A percentile compares a stretch with the other conserved stretches of the same genome.
These are phyloP conservation scores for Hermodice carunculata DNA, from an alignment of 2,888 invertebrate genomes.

Conservation along the genomic window DNA sequence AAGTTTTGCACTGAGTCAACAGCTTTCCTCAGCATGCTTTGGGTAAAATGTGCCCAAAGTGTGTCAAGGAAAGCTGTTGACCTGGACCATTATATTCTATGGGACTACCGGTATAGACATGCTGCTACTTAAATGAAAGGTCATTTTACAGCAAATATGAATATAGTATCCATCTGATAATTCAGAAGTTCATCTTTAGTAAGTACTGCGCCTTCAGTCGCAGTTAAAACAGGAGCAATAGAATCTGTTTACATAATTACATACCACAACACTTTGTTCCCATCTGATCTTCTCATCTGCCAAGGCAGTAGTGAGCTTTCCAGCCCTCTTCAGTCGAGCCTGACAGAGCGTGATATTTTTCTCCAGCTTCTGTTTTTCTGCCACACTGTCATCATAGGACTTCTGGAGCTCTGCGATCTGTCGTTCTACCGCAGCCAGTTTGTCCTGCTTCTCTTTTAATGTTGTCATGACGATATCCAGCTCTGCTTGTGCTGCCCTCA, in stretches of 20 bases:
- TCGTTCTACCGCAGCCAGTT: constrained; percentile 85
- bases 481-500: constrained; percentile 79
- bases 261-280: constrained; percentile 80
- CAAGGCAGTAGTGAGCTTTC: constrained; percentile 86
- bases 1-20: too few relatives aligned
- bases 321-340: constrained; percentile 84
- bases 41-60: too few relatives aligned
- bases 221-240: background rate
- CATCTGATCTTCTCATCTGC: constrained; percentile 89
- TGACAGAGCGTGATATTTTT: constrained; percentile 83
- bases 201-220: too few relatives aligned
- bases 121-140: too few relatives aligned
- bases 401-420: constrained; percentile 73
- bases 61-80: too few relatives aligned
- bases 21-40: too few relatives aligned
- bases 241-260: constrained; percentile 8
- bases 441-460: constrained; percentile 83
- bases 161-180: too few relatives aligned
- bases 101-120: too few relatives aligned
- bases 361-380: constrained; percentile 81
- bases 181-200: too few relatives aligned
- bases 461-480: constrained; percentile 82
- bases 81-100: too few relatives aligned
- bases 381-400: constrained; percentile 69
- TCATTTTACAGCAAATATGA: too few relatives aligned